Percentiles rank a stretch among this genome's conserved stretches.
Conservation (phyloP, 2,888 invertebrate genomes). For the Macrostomum cliftonense region DNA sequence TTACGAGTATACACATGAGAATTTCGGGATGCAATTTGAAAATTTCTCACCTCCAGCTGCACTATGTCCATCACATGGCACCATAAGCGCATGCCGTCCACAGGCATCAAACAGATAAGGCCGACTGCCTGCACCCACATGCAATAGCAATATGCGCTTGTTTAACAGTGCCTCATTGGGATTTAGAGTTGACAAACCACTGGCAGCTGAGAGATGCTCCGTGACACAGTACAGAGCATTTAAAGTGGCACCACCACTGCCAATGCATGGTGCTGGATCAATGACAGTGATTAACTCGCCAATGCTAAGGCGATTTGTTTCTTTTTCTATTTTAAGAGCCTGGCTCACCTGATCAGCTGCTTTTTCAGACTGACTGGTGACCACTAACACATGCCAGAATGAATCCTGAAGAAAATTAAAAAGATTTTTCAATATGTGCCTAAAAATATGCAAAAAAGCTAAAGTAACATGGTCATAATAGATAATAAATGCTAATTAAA, state of each 20-base stretch:
- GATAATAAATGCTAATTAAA: no score
- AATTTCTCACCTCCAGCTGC: slow-evolving; percentile 13
- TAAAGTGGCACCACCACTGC: slow-evolving; percentile 42
- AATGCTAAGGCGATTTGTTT: slow-evolving; percentile 1
- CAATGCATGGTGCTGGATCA: slow-evolving; percentile 35
- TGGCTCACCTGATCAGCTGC: no score
- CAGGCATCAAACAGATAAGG: slow-evolving; percentile 27
- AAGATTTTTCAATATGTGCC: no score
- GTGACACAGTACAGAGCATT: slow-evolving; percentile 41
- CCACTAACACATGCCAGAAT: no score
- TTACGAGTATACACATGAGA: no score
- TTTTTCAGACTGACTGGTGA: no score
- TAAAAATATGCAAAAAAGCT: no score
- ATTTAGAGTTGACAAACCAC: slow-evolving; percentile 32
- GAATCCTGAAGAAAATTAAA: no score
- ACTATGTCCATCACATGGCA: no score
- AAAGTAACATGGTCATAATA: no score
- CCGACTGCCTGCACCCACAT: slow-evolving; percentile 15
- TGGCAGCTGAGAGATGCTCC: slow-evolving; percentile 38
- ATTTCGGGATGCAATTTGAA: no score
- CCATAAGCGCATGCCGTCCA: slow-evolving; percentile 17
- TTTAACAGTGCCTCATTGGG: background rate
- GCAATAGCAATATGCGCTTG: background rate
- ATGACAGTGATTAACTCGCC: slow-evolving; percentile 36
- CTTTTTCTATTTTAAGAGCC: slow-evolving; percentile 2